A percentile compares a stretch with the other conserved stretches of the same genome.
These are phyloP conservation scores for Stenotaenia linearis DNA, from an alignment of 2,888 invertebrate species.

Conservation along the genomic window DNA sequence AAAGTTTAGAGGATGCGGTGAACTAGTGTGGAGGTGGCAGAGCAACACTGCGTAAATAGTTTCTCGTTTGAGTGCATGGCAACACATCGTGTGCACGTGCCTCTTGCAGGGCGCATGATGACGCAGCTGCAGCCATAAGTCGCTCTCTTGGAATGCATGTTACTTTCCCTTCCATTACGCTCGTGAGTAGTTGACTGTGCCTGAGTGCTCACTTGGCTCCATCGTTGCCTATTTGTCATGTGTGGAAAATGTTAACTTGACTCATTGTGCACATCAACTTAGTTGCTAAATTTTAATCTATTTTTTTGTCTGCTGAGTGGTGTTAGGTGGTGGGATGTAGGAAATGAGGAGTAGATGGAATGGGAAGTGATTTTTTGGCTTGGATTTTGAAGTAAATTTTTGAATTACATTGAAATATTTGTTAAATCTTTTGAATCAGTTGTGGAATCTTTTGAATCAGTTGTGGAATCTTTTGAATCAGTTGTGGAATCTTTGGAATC, in stretches of 20 bases:
- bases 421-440: no score
- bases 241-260: background rate
- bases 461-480: no score
- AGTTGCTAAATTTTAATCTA: background rate
- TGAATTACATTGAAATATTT: no score
- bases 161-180: background rate
- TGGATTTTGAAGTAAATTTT: no score
- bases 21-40: background rate
- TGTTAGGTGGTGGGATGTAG: no score
- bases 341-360: no score
- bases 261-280: background rate
- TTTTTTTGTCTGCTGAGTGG: background rate
- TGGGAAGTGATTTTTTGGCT: no score
- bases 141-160: conserved; percentile 9
- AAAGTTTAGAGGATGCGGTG: background rate
- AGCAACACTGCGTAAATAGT: background rate
- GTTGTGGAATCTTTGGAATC: no score
- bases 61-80: background rate
- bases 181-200: conserved; percentile 4
- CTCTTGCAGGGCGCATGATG: background rate
- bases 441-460: no score
- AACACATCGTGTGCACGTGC: background rate
- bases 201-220: conserved; percentile 4
- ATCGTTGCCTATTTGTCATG: conserved; percentile 9
- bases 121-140: conserved; percentile 4